Evolutionary conservation across 2,113 vertebrate species (phyloP), one percentile per base, ranked within the genome.

Genomic region (Aleadryas rufinucha): DNA sequence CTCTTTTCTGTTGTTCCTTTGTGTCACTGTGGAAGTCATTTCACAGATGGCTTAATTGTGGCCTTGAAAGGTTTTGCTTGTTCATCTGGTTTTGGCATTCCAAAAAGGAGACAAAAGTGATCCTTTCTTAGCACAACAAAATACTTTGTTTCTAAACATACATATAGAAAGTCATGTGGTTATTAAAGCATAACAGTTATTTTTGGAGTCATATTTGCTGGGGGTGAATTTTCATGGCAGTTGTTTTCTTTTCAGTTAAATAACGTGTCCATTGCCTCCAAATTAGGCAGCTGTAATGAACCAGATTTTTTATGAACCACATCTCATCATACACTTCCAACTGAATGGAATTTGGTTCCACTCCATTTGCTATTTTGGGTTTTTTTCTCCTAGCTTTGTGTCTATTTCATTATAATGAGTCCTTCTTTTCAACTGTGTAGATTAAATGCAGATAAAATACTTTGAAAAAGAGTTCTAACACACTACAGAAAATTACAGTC

Each of bases 401-500:
- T 74, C 66, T 44, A 13, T 80, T 93, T 80, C 44, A 75, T 93
- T 76, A 70, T 84, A 80, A 86, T 54, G 42, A 7, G 1, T 83
- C 33, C 45, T 86, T 5, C 3, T 85, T 96, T 96, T 95, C 80
- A 35, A 31, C 81, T 87, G 4, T n/a, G 37, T 84, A 87, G 64
- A 50, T 84, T 91, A 88, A 82, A 90, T 54, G 39, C 66, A 91
- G 57, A 93, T 93, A 83, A 97, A 90, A 69, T 77, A 83, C 66
- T 90, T 93, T 14, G 39, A 88, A 96, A 91, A 57, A 88, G 1
- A 76, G 30, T 91, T 93, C 60, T 88, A 80, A 84, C 68, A 54
- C 61, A 56, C 42, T 74, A 21, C 31, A 59, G 63, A 90, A 93
- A 85, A 84, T 93, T 70, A 42, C 33, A 42, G 71, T 70, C 90